A percentile compares a stretch with the other conserved stretches of the same genome.
These are phyloP conservation scores for Chrysopilus asiliformis DNA, from an alignment of 2,888 invertebrate species.

Conservation along the genomic window DNA sequence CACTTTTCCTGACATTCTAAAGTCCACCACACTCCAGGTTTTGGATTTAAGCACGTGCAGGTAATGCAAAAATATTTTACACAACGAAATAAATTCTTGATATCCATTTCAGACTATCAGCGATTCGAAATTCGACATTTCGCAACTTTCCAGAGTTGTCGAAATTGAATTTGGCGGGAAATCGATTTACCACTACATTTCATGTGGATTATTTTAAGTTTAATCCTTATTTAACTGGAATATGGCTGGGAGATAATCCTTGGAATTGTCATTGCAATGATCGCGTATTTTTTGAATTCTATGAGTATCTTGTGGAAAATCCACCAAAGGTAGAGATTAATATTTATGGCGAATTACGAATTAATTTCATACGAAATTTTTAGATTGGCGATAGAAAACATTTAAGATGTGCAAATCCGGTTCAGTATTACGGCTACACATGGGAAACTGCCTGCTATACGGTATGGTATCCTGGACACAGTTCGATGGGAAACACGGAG, in stretches of 20 bases:
- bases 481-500: constrained; percentile 32
- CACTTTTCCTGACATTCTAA: constrained; percentile 45
- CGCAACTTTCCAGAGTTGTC: constrained; percentile 45
- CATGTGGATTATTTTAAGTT: constrained; percentile 43
- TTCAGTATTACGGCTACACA: constrained; percentile 44
- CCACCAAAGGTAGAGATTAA: constrained; percentile 39
- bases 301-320: constrained; percentile 43
- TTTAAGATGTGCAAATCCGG: constrained; percentile 53
- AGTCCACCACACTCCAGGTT: constrained; percentile 44
- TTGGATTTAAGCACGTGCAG: constrained; percentile 40
- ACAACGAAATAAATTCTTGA: background rate
- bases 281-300: constrained; percentile 45
- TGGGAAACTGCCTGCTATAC: constrained; percentile 56
- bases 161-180: constrained; percentile 51
- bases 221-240: constrained; percentile 42
- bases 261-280: constrained; percentile 64
- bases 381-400: constrained; percentile 30
- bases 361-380: background rate
- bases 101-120: constrained; percentile 43
- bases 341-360: background rate
- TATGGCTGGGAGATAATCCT: constrained; percentile 57
- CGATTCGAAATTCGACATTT: constrained; percentile 49
- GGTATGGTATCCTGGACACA: constrained; percentile 42
- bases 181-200: constrained; percentile 52
- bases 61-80: constrained; percentile 16